phyloP scores from a whole-genome alignment of 2,113 vertebrate genomes.

The Leptobrachium ailaonicum region DNA sequence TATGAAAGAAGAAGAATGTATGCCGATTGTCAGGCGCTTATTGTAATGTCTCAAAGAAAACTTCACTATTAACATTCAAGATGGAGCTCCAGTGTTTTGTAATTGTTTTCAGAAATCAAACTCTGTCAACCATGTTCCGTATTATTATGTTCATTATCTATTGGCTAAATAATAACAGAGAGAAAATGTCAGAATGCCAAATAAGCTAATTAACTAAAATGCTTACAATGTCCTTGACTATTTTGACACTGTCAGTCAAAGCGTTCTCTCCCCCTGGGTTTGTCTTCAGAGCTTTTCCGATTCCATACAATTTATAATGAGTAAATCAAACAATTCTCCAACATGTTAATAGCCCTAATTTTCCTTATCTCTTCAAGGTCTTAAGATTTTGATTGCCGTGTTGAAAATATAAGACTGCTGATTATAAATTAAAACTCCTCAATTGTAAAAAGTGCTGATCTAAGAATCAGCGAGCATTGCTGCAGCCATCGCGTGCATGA shows the following conservation, averaged over 20 bases:
- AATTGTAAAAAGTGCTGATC: slow-evolving; percentile 60
- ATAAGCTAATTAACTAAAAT: slow-evolving; percentile 56
- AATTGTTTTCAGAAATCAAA: slow-evolving; percentile 32
- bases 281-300: slow-evolving; percentile 59
- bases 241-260: slow-evolving; percentile 64
- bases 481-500: slow-evolving; percentile 44
- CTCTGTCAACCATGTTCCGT: slow-evolving; percentile 19
- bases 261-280: slow-evolving; percentile 59
- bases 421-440: slow-evolving; percentile 63
- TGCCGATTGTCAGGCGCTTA: no score
- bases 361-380: slow-evolving; percentile 69
- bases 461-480: slow-evolving; percentile 47
- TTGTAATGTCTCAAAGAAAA: background rate
- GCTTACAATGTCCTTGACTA: slow-evolving; percentile 56
- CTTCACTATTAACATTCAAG: slow-evolving; percentile 36
- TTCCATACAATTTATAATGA: slow-evolving; percentile 66
- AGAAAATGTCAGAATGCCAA: slow-evolving; percentile 42
- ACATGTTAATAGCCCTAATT: slow-evolving; percentile 70
- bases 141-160: slow-evolving; percentile 47
- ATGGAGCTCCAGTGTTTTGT: slow-evolving; percentile 1
- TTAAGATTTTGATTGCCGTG: slow-evolving; percentile 67
- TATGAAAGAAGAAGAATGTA: no score
- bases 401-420: slow-evolving; percentile 63
- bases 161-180: slow-evolving; percentile 46
- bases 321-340: slow-evolving; percentile 68